Base-by-base conservation (phyloP, 2,113 vertebrate species). In the Pachycephala philippinensis region DNA sequence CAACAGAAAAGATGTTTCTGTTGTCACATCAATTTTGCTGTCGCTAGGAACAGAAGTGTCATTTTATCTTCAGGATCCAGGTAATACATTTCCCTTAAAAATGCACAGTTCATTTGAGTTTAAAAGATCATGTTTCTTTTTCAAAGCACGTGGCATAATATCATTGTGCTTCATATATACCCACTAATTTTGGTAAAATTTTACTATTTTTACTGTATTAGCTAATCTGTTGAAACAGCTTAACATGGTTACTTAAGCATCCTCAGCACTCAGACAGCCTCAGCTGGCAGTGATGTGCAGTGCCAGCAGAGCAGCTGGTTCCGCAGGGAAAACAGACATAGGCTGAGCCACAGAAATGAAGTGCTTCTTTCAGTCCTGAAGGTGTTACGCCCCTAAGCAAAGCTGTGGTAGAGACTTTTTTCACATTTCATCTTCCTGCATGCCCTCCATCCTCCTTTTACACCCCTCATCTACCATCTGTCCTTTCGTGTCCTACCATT, bases 271-370 rank as follows among this genome's bases (percentile, higher is more conserved):
- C 66, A 68, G 27, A 83, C 53, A 72, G 81, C 77, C 64, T 87
- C 88, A 81, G 77, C 76, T 90, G 88, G 90, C 79, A 83, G 53
- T 4, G 6, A n/a, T 79, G 22, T 72, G 85, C 90, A 72, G 40
- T 91, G 95, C 91, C 93, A 92, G 85, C 59, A 9, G 20, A 83
- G 88, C 92, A 96, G 88, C 94, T 90, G 82, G 85, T 87, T 96
- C 90, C 9, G 1, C 61, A 54, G 66, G 45, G 71, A 76, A 90
- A 91, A 80, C 75, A 96, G 72, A 80, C 20, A 26, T 66, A 35
- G 79, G 42, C 78, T 66, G 85, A 86, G 95, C 63, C 7, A 1
- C 77, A 65, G 82, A 78, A 71, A 82, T 84, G 49, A 89, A 90
- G n/a, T 13, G 74, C 71, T 87, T 5, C 87, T 96, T 95, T 90